Evolutionary conservation across 2,888 invertebrate genomes (phyloP).

Genomic region (Leptinotarsa rubiginosa): DNA sequence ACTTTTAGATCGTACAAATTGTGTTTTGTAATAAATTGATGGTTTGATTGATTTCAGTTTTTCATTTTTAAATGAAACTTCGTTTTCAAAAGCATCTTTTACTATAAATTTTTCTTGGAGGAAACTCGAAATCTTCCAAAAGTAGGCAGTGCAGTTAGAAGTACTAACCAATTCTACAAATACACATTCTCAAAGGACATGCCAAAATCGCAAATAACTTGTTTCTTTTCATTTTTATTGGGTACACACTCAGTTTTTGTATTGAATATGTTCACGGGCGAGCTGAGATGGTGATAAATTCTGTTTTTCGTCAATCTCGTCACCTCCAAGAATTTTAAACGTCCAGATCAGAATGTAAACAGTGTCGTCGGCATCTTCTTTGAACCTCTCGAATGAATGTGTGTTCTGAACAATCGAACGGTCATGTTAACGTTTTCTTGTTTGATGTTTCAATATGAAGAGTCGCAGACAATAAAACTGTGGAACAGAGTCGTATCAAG

Average conservation of each 20-base stretch:
- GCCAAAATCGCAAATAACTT: neutral
- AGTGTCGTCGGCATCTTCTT: slow-evolving; percentile 24
- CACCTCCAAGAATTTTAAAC: slow-evolving; percentile 37
- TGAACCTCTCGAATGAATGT: slow-evolving; percentile 30
- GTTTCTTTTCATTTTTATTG: slow-evolving; percentile 4
- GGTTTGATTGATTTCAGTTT: too few species aligned
- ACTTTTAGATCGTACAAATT: too few species aligned
- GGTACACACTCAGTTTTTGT: slow-evolving; percentile 2
- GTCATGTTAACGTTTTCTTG: slow-evolving; percentile 32
- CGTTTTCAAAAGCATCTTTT: too few species aligned
- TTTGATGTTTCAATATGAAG: slow-evolving; percentile 46
- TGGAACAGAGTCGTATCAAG: slow-evolving; percentile 15
- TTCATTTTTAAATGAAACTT: too few species aligned
- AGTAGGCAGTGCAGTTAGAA: too few species aligned
- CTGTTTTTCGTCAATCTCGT: slow-evolving; percentile 27
- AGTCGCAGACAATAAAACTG: slow-evolving; percentile 30
- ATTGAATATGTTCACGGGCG: slow-evolving; percentile 9
- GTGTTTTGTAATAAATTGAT: too few species aligned
- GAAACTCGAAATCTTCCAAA: too few species aligned
- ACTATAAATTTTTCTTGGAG: too few species aligned
- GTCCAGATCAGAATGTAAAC: slow-evolving; percentile 41
- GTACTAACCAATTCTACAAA: too few species aligned
- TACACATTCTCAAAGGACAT: too few species aligned
- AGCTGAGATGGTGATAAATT: neutral
- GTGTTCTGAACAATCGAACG: slow-evolving; percentile 38